Evolutionary conservation across 37 sponge, comb jelly and placozoan genomes (phyloP), one percentile per base, ranked within the genome.

Genomic region (Ephydatia muelleri): DNA sequence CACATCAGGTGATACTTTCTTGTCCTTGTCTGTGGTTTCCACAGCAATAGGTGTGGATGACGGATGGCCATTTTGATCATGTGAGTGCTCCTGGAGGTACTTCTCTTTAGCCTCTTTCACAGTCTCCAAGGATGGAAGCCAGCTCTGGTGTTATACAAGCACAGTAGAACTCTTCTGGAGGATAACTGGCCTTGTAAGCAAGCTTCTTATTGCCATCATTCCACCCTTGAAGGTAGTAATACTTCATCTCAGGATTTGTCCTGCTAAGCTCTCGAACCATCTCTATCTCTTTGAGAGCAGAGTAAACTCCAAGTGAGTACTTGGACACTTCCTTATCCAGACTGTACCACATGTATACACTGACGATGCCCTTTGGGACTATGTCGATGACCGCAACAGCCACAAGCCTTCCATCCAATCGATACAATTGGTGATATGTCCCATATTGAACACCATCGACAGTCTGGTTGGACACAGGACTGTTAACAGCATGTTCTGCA

Each of bases 211-310:
- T 97, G 65, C 71, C 75, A 6, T 66, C 71, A 76, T 94, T 94
- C 93, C 92, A 97, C 38, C 93, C 95, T 35, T 94, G 95, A 27
- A 97, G 82, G 79, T 97, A 97, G 82, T 97, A 97, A 69, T 94
- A 87, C 78, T 90, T 30, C 69, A 92, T 88, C 25, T 83, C 33
- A 0, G 95, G 88, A 65, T 92, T 88, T 6, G 36, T 40, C 57
- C 83, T 43, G 43, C 84, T 85, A 14, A 89, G 80, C 21, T 85
- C 14, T 74, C 70, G 83, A 22, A 92, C 92, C 38, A 83, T 79
- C 34, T 94, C 93, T 26, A 97, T 94, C 77, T 97, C 97, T 71
- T 90, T 97, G 70, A 97, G 82, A 85, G 95, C 91, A 38, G 93
- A 92, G 72, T 90, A 97, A 66, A 97, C 95, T 9, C 97, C 97